Base-by-base conservation (phyloP, 2,888 invertebrate genomes). In the Pediacus dermestoides region DNA sequence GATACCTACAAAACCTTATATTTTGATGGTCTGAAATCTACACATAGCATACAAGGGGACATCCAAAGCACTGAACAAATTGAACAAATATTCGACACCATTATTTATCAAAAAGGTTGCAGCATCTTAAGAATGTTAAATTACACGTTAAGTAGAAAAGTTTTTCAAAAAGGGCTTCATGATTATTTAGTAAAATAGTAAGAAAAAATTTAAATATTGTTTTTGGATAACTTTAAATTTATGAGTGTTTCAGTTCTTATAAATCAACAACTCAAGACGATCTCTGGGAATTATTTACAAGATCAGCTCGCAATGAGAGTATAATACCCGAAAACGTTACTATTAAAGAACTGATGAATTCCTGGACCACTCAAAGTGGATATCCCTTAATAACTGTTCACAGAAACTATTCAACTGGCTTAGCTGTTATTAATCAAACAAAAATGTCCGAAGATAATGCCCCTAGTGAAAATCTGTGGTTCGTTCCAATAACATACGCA, bases 321-420 rank as follows among this genome's bases (percentile, higher is more conserved):
- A 53, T 70, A 0, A 37, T 64, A 2, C 70, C 75, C 1, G 51
- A 58, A 2, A 71, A 71, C 8, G 56, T 74, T 0, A 74, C 75
- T 0, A 68, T 81, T 2, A 76, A 77, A 15, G 66, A 70, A 4
- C 74, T 86, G 42, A 82, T 86, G 77, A 78, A 81, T 57, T 73
- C 79, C 0, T 88, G 86, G 85, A 82, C 84, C 0, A 72, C 77
- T 9, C 83, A 86, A 60, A 74, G 79, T 0, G 84, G 84, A 0
- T 85, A 79, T 61, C 86, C 85, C 0, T 70, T 82, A 0, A 66
- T 85, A 3, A 74, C 72, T 0, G 74, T 83, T 0, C 66, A 62
- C 1, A 70, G 78, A 52, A 69, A 79, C 57, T 80, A 79, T 39
- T 54, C 63, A 1, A 70, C 65, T 0, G 72, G 70, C 2, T 46